Conservation (phyloP, 2,113 vertebrate genomes). For the Ovis aries region DNA sequence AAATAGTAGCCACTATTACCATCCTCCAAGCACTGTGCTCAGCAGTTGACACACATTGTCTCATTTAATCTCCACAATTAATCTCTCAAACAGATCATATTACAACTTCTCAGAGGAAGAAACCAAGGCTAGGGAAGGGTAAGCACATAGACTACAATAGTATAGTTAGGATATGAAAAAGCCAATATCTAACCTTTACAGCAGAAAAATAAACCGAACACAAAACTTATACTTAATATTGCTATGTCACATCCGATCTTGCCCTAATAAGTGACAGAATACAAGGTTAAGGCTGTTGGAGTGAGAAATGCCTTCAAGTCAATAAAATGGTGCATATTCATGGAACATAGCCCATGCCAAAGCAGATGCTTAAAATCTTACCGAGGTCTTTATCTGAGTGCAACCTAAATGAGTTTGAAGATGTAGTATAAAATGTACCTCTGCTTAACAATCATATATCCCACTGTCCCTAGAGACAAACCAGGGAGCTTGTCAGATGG, state of each 20-base stretch:
- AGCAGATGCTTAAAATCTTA: neutral
- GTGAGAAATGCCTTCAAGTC: neutral
- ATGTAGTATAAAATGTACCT: neutral
- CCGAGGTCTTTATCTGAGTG: neutral
- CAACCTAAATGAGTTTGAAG: neutral
- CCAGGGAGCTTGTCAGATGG: neutral
- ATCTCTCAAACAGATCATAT: neutral
- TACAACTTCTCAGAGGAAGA: neutral
- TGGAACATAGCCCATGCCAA: neutral
- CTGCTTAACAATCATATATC: neutral
- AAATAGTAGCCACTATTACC: slow-evolving; percentile 13
- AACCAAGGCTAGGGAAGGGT: neutral
- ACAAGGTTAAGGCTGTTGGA: neutral
- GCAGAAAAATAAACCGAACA: neutral
- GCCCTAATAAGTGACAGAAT: neutral
- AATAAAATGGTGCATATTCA: neutral
- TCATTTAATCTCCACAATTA: neutral
- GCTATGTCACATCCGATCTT: neutral
- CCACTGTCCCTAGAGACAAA: neutral
- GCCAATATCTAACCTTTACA: neutral
- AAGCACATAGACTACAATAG: neutral
- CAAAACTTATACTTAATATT: neutral
- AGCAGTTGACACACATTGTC: neutral
- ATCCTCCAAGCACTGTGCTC: neutral
- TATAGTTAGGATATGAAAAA: neutral